phyloP scores from a whole-genome alignment of 1,140 invertebrate genomes.

The Lutraria rhynchaena region DNA sequence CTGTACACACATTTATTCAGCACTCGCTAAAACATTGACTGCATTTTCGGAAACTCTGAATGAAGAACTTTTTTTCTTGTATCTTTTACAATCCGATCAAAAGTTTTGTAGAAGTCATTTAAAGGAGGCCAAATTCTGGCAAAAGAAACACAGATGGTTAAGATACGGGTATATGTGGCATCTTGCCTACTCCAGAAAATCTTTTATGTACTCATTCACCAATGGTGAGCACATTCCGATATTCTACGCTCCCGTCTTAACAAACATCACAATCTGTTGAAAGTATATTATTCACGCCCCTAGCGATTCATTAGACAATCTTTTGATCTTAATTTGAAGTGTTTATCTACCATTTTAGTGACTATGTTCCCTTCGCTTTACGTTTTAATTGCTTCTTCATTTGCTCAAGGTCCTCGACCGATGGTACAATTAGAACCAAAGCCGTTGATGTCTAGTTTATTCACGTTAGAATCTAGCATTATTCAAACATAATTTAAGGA shows the following conservation, averaged over 20 bases:
- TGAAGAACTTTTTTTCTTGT: no score
- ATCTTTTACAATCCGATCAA: no score
- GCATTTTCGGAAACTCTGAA: no score
- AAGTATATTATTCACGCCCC: conserved; percentile 41
- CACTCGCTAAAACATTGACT: no score
- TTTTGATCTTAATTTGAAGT: conserved; percentile 59
- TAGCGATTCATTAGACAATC: conserved; percentile 51
- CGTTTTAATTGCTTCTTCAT: conserved; percentile 46
- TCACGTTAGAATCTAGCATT: conserved; percentile 12
- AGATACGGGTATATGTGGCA: no score
- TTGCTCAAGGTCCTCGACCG: conserved; percentile 10
- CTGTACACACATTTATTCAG: no score
- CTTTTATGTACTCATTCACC: no score
- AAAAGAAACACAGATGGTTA: no score
- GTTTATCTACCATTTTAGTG: conserved; percentile 50
- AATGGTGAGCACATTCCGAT: no score
- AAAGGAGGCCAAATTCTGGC: no score
- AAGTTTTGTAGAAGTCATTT: no score
- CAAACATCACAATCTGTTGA: conserved; percentile 6
- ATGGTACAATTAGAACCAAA: conserved; percentile 48
- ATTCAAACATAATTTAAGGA: conserved; percentile 49
- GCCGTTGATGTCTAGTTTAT: conserved; percentile 6
- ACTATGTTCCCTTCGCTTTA: conserved; percentile 17
- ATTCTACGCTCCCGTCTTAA: not conserved
- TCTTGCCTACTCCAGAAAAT: no score